phyloP scores from a whole-genome alignment of 2,888 invertebrate genomes.

The Strigamia transsilvanica region DNA sequence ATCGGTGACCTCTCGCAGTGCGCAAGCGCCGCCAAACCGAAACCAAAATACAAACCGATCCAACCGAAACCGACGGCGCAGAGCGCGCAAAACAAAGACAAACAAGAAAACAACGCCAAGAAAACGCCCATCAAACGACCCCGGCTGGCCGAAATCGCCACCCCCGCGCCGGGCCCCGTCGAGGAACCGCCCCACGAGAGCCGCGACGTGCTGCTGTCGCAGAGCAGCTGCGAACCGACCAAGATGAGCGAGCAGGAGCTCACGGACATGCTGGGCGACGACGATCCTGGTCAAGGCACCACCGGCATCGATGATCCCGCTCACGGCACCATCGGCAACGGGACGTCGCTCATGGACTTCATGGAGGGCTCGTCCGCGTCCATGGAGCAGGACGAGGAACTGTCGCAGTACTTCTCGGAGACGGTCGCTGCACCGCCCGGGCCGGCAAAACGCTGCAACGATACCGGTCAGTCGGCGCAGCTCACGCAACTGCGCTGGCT shows the following conservation, averaged over 20 bases:
- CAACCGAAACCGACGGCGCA: slow-evolving; percentile 64
- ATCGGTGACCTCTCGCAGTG: slow-evolving; percentile 51
- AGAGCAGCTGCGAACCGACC: slow-evolving; percentile 13
- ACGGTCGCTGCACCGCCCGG: slow-evolving; percentile 51
- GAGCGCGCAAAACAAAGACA: neutral
- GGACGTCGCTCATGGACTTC: slow-evolving; percentile 77
- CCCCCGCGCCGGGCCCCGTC: no score
- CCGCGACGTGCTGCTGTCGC: neutral
- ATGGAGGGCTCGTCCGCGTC: slow-evolving; percentile 74
- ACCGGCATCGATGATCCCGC: neutral
- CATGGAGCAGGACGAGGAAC: slow-evolving; percentile 83
- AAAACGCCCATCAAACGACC: slow-evolving; percentile 1
- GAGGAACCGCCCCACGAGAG: neutral
- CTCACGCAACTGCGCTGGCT: slow-evolving; percentile 78
- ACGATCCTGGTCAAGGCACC: neutral
- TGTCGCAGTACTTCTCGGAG: slow-evolving; percentile 82
- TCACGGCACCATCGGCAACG: neutral
- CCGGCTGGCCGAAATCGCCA: neutral
- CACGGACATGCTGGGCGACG: neutral
- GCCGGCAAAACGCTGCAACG: slow-evolving; percentile 56
- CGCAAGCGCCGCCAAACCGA: slow-evolving; percentile 53
- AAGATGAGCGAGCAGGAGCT: neutral
- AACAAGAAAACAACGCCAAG: neutral
- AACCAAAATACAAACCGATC: slow-evolving; percentile 68
- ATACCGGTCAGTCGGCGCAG: slow-evolving; percentile 61